phyloP scores from a whole-genome alignment of 2,113 vertebrate species.

The Chaetodon trifascialis region DNA sequence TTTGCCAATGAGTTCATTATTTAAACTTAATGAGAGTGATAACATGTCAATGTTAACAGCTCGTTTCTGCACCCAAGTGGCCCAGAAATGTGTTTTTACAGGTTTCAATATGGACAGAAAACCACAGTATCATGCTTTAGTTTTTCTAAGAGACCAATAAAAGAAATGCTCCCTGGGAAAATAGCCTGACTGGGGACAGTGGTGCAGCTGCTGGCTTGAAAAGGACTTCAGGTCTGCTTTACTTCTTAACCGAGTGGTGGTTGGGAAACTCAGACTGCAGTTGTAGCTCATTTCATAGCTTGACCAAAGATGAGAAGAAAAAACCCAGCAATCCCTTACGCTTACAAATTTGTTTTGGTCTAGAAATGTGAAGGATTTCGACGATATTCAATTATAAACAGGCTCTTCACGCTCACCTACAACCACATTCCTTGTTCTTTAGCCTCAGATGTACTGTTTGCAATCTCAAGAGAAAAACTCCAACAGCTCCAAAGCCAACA shows the following conservation, averaged over 20 bases:
- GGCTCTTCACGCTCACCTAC: conserved; percentile 34
- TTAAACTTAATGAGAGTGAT: too few relatives aligned
- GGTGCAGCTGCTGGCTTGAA: background rate
- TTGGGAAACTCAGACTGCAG: conserved; percentile 19
- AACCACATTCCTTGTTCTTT: conserved; percentile 47
- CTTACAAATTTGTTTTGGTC: conserved; percentile 22
- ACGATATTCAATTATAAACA: conserved; percentile 22
- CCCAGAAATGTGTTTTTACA: background rate
- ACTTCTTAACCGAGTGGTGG: background rate
- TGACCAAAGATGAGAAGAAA: background rate
- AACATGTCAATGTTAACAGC: background rate
- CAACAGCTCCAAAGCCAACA: conserved; percentile 47
- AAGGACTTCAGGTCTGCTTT: background rate
- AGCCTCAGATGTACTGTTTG: conserved; percentile 47
- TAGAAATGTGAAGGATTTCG: background rate
- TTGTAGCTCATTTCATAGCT: conserved; percentile 21
- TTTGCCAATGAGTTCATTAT: background rate
- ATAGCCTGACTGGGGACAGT: background rate
- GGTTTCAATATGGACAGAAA: conserved; percentile 27
- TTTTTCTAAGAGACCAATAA: background rate
- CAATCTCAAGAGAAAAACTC: conserved; percentile 31
- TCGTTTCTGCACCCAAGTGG: background rate
- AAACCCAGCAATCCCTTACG: background rate
- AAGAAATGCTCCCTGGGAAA: conserved; percentile 12
- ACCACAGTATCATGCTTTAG: background rate